Percentiles rank a stretch among this genome's conserved stretches.
Conservation (phyloP, 2,113 vertebrate genomes). For the Ctenomys sociabilis region DNA sequence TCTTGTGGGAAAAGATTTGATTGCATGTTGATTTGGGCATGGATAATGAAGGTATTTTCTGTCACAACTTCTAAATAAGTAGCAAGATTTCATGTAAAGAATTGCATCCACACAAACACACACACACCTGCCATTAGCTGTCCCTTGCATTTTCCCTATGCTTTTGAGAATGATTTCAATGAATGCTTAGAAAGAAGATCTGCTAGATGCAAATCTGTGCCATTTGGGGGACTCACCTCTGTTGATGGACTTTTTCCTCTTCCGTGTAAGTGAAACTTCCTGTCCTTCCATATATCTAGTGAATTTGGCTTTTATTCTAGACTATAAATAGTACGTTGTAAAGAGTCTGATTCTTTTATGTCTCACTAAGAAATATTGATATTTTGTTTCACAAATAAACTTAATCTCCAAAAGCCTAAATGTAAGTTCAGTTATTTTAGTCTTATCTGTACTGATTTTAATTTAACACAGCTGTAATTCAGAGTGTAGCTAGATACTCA, state of each 20-base stretch:
- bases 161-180: neutral
- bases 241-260: neutral
- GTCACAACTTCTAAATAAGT: neutral
- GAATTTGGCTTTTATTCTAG: neutral
- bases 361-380: neutral
- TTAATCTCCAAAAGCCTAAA: neutral
- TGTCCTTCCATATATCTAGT: neutral
- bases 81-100: neutral
- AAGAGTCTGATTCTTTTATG: neutral
- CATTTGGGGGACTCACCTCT: neutral
- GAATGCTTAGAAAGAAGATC: neutral
- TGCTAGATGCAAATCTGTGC: neutral
- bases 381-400: slow-evolving; percentile 39
- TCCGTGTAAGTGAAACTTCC: neutral
- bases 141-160: neutral
- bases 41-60: neutral
- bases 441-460: neutral
- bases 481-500: neutral
- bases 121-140: neutral
- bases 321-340: neutral
- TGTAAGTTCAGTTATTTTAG: neutral
- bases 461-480: neutral
- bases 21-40: neutral
- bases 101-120: neutral
- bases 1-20: neutral